phyloP scores from a whole-genome alignment of 2,797 vertebrate species.

The Iguana delicatissima region DNA sequence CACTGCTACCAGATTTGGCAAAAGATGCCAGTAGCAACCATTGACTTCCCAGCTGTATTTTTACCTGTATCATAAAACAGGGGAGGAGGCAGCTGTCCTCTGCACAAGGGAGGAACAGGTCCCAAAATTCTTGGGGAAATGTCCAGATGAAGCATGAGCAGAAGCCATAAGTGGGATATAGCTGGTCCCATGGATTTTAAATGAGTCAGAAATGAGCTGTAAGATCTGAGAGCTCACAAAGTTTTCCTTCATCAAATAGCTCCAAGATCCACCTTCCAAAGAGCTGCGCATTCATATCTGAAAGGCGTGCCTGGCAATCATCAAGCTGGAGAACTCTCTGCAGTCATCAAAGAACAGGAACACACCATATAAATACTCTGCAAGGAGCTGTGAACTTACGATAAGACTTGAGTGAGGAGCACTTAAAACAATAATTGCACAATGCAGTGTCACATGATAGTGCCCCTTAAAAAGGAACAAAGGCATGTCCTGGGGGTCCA shows the following conservation, averaged over 20 bases:
- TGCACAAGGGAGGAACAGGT: slow-evolving; percentile 2
- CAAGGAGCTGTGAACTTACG: background rate
- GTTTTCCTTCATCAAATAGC: accelerated
- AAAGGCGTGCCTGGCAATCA: background rate
- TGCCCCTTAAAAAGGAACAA: too few species aligned
- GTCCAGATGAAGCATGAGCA: slow-evolving; percentile 67
- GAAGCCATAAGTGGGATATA: slow-evolving; percentile 20
- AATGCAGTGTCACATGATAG: background rate
- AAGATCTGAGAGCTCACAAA: accelerated
- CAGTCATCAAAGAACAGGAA: background rate
- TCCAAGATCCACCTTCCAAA: background rate
- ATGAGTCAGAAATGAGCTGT: background rate
- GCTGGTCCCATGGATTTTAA: background rate
- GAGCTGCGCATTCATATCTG: accelerated
- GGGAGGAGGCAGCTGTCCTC: background rate
- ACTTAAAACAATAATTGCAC: background rate
- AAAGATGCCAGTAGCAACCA: background rate
- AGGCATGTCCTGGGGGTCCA: background rate
- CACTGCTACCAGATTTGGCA: background rate
- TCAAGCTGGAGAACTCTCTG: background rate
- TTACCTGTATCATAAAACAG: background rate
- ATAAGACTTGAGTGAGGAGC: background rate
- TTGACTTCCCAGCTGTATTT: background rate
- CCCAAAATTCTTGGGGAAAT: slow-evolving; percentile 44
- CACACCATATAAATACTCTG: background rate